Evolutionary conservation across 2,888 invertebrate genomes (phyloP).

Genomic region (Eulithis testata): DNA sequence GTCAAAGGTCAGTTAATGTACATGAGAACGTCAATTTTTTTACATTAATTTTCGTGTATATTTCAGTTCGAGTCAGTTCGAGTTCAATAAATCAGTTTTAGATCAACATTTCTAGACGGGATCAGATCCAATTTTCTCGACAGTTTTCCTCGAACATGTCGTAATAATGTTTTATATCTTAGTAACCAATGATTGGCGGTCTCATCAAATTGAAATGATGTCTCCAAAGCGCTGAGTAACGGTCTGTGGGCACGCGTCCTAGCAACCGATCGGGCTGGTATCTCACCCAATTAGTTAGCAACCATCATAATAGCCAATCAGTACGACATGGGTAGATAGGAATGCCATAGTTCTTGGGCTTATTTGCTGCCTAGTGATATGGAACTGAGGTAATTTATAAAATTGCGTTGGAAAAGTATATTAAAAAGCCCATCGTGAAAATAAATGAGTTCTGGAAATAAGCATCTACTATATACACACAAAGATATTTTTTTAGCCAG

Average conservation of each 20-base stretch:
- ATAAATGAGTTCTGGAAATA: neutral
- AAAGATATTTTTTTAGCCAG: neutral
- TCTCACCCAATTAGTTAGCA: slow-evolving; percentile 43
- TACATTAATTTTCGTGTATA: slow-evolving; percentile 30
- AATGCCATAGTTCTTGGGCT: slow-evolving; percentile 21
- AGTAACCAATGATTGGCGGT: slow-evolving; percentile 48
- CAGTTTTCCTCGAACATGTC: slow-evolving; percentile 29
- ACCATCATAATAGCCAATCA: slow-evolving; percentile 42
- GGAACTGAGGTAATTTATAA: slow-evolving; percentile 1
- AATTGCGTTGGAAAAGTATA: neutral
- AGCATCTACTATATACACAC: neutral
- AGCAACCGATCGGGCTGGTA: slow-evolving; percentile 45
- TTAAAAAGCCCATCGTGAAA: too few species aligned
- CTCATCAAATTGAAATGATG: slow-evolving; percentile 62
- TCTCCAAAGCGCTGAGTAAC: slow-evolving; percentile 55
- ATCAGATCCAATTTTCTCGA: slow-evolving; percentile 19
- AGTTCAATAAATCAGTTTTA: slow-evolving; percentile 14
- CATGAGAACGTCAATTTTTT: slow-evolving; percentile 33
- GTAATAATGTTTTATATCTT: slow-evolving; percentile 47
- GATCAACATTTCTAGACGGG: slow-evolving; percentile 18
- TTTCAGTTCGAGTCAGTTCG: too few species aligned
- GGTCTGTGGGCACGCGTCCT: slow-evolving; percentile 57
- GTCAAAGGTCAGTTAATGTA: slow-evolving; percentile 50
- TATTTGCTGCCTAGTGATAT: slow-evolving; percentile 20
- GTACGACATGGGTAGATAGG: slow-evolving; percentile 36